Conservation (phyloP, 2,888 invertebrate genomes). For the Oxystoma pomonae region DNA sequence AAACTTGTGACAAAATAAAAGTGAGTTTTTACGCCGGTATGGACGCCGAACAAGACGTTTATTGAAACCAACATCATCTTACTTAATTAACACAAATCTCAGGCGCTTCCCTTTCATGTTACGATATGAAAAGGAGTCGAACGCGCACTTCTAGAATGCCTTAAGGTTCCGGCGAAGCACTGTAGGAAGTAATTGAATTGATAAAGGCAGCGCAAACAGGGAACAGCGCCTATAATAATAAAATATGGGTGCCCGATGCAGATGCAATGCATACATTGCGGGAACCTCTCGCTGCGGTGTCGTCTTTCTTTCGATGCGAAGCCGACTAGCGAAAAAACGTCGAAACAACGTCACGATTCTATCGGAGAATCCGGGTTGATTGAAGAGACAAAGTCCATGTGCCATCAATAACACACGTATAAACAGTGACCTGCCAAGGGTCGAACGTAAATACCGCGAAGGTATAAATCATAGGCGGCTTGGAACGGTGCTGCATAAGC, state of each 20-base stretch:
- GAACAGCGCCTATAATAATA: slow-evolving; percentile 36
- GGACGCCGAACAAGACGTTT: not conserved
- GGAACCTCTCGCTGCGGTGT: slow-evolving; percentile 21
- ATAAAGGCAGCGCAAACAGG: slow-evolving; percentile 29
- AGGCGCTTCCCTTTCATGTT: not conserved
- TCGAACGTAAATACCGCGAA: not conserved
- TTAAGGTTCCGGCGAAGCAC: not conserved
- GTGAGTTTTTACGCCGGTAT: not conserved
- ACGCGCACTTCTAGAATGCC: not conserved
- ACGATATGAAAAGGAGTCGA: not conserved
- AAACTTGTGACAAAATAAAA: not conserved
- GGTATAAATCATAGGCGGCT: not conserved
- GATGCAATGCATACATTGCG: slow-evolving; percentile 35
- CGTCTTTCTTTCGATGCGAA: not conserved
- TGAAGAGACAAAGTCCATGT: slow-evolving; percentile 36
- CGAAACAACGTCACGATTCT: slow-evolving; percentile 33
- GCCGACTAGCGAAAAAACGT: slow-evolving; percentile 26
- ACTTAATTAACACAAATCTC: not conserved
- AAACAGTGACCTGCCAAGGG: not conserved
- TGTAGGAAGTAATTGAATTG: slow-evolving; percentile 32
- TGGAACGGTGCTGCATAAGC: no score
- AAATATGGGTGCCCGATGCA: slow-evolving; percentile 35
- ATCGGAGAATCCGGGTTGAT: slow-evolving; percentile 35
- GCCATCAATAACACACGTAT: slow-evolving; percentile 33
- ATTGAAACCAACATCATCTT: not conserved